Base-by-base conservation (phyloP, 2,888 invertebrate species). In the Cloeon dipterum region DNA sequence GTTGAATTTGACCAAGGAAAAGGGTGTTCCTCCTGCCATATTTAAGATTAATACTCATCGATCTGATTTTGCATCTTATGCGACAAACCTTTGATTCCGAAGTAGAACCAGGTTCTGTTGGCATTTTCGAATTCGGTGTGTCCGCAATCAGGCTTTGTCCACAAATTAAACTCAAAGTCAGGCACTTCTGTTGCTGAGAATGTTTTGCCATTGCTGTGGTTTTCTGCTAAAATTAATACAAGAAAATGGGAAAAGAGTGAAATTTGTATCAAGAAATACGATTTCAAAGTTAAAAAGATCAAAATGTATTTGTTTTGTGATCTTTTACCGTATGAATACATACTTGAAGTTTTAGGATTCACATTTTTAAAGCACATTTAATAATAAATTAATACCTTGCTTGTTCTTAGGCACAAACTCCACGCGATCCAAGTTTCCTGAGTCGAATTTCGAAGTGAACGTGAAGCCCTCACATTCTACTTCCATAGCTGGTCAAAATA, bases 51-150 rank as follows among this genome's bases (percentile, higher is more conserved):
- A 23, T 23, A 23, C 23, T 8, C 8, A 23, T 23, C 7, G 11
- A 8, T 23, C 8, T 23, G 23, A 23, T 23, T 23, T 23, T 21
- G 19, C 4, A 19, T 18, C 37, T 2, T 21, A 5, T 5, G 5
- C 4, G 26, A 19, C 5, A 2, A 25, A 38, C 38, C 68, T 49
- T 68, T 66, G 35, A 89, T 59, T 7, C 82, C 85, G 57, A 89
- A 89, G 56, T 83, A 76, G 58, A 89, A 89, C 89, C 89, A 89
- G 2, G 88, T 85, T 43, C 86, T 65, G 54, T 86, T 86, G 36
- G 74, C 76, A 64, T 86, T 88, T 55, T 86, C 81, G 63, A 70
- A 85, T 48, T 74, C 73, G 1, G 86, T 86, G 18, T 81, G 85
- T 32, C 66, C 71, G 58, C 86, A 86, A 56, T 89, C 89, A 0